Base-by-base conservation (phyloP, 2,797 vertebrate species). In the Hemibagrus guttatus region DNA sequence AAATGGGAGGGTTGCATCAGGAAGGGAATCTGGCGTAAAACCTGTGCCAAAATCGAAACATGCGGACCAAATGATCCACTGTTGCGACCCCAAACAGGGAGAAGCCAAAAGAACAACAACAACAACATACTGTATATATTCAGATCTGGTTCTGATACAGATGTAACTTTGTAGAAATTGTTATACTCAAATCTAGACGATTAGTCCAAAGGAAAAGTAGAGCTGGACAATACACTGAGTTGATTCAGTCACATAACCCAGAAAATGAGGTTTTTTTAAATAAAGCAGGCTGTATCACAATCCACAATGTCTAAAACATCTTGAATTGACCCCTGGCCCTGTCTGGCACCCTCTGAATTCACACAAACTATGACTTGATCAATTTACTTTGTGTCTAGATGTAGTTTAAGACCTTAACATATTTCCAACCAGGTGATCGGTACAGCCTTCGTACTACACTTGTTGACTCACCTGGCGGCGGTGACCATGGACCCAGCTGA, bases 401-500 rank as follows among this genome's bases (percentile, higher is more conserved):
- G 28, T 26, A 71, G 4, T 42, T 11, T 42, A n/a, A n/a, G 72
- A 58, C 82, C 82, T 84, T 42, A 84, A 84, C 54, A 28, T 39
- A 72, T 13, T 59, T 59, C 19, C 14, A 58, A n/a, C 82, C 89
- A 96, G 95, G 83, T 96, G 75, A 89, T 83, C 0, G 93, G 92
- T 26, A 2, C 90, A 3, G 7, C 89, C 2, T 96, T 96, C 87
- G 0, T 91, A 31, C 86, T 95, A 21, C 93, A 95, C 86, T 68
- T 95, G 35, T 14, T 96, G 12, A 89, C 90, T 64, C 95, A 96
- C 19, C 17, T 96, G 83, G 83, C 90, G 3, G 93, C 95, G 0
- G 87, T 94, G 61, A 94, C 93, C 17, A 89, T 95, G 11, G 95
- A 97, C 81, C 95, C 95, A 2, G 95, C 95, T 3, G 94, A 95